Evolutionary conservation across 1,140 invertebrate genomes (phyloP).

Genomic region (Ceratoteleas bidentatus): DNA sequence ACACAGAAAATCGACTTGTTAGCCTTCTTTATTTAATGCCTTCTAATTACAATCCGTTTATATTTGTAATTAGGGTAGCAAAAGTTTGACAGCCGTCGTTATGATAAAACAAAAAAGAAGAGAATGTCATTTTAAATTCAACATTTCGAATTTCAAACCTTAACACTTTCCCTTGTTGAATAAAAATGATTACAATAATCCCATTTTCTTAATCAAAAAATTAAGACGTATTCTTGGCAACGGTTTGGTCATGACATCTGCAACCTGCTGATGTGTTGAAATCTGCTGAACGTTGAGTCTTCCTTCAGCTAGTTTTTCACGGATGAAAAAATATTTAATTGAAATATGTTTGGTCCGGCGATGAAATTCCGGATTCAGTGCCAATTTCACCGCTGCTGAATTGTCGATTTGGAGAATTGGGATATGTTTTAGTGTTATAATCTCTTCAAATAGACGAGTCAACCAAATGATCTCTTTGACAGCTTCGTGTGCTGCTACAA

Average conservation of each 20-base stretch:
- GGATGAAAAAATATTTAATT: conserved; percentile 73
- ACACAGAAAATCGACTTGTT: no score
- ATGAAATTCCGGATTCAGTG: conserved; percentile 75
- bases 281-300: conserved; percentile 62
- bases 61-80: no score
- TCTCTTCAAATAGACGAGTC: conserved; percentile 57
- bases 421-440: conserved; percentile 41
- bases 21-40: no score
- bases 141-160: conserved; percentile 10
- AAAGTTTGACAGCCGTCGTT: no score
- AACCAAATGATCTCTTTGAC: conserved; percentile 70
- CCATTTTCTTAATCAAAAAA: conserved; percentile 57
- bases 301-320: conserved; percentile 66
- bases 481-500: conserved; percentile 63
- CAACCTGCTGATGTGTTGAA: conserved; percentile 67
- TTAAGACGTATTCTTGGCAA: conserved; percentile 58
- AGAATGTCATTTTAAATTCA: no score
- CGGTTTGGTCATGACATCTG: conserved; percentile 75
- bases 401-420: conserved; percentile 71
- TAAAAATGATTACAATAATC: conserved; percentile 45
- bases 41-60: no score
- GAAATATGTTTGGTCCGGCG: conserved; percentile 76
- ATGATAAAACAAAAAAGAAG: no score
- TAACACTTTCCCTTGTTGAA: conserved; percentile 62
- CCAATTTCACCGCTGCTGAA: conserved; percentile 67